phyloP scores from a whole-genome alignment of 2,797 vertebrate genomes.

The Graptemys geographica region DNA sequence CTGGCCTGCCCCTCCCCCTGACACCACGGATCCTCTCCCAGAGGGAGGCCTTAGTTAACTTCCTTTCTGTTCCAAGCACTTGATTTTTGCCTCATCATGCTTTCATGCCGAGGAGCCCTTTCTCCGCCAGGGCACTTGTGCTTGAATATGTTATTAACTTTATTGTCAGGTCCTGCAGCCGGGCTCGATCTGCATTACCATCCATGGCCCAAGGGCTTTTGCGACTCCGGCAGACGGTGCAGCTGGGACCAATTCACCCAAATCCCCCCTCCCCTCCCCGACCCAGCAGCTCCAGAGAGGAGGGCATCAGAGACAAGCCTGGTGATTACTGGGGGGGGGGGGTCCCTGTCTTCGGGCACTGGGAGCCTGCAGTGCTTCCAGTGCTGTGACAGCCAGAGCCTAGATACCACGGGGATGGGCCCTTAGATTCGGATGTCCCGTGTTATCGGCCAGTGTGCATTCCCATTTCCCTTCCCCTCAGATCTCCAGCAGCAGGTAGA shows the following conservation, averaged over 20 bases:
- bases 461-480: neutral
- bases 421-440: neutral
- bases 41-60: neutral
- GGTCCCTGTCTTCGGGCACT: neutral
- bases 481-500: neutral
- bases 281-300: neutral
- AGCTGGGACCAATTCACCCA: slow-evolving; percentile 31
- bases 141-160: slow-evolving; percentile 33
- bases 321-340: neutral
- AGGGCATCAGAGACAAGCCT: neutral
- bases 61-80: neutral
- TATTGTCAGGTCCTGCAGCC: slow-evolving; percentile 12
- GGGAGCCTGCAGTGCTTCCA: neutral
- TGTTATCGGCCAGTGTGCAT: fast-evolving
- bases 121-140: neutral
- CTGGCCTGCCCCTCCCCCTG: neutral
- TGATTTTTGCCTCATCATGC: neutral
- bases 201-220: slow-evolving; percentile 3
- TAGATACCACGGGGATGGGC: neutral
- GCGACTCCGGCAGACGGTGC: neutral
- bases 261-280: neutral
- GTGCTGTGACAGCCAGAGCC: neutral
- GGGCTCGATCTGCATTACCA: neutral
- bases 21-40: too few species aligned
- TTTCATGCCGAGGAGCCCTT: neutral